Conservation (phyloP, 2,797 vertebrate species). For the Gambelia wislizenii region DNA sequence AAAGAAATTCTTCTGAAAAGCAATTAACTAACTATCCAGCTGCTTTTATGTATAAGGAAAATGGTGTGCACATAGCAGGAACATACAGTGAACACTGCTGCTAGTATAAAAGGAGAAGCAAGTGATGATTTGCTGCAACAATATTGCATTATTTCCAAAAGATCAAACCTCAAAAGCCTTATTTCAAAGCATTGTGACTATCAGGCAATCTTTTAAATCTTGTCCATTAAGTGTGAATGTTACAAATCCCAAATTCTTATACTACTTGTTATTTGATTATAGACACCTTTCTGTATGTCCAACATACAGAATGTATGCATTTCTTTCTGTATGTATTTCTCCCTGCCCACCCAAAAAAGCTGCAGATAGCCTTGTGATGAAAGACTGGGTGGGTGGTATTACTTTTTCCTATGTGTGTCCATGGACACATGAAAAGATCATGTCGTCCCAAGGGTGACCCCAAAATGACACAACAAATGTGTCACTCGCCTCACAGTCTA, state of each 20-base stretch:
- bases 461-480: neutral
- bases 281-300: neutral
- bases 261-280: no score
- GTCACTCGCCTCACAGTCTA: neutral
- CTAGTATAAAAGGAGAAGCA: neutral
- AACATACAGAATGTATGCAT: no score
- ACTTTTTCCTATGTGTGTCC: neutral
- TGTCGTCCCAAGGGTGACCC: neutral
- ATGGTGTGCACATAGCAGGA: neutral
- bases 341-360: neutral
- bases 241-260: neutral
- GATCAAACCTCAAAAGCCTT: neutral
- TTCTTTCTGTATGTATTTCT: no score
- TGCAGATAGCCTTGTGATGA: neutral
- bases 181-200: neutral
- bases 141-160: neutral
- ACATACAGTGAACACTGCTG: neutral
- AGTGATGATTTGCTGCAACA: neutral
- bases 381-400: neutral
- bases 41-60: neutral
- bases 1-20: neutral
- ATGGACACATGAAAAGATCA: neutral
- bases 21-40: neutral
- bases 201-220: neutral
- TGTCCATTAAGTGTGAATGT: neutral